Percentiles rank a stretch among this genome's conserved stretches.
Evolutionary conservation across 2,797 vertebrate species (phyloP).

Genomic region (Limnodromus scolopaceus): DNA sequence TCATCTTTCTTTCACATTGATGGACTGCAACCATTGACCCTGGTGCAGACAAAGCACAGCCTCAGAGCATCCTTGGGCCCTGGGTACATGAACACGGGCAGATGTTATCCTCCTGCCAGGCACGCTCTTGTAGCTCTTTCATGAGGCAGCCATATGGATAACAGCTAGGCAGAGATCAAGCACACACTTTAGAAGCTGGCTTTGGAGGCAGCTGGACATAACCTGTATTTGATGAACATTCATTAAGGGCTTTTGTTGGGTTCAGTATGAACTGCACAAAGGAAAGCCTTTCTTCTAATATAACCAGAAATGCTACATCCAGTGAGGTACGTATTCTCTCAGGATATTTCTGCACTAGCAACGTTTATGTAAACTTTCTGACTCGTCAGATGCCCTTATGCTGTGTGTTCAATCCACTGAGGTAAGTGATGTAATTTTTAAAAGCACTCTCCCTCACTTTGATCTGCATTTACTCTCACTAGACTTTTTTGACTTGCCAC

Average conservation of each 20-base stretch:
- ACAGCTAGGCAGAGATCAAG: not conserved
- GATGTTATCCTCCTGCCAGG: not conserved
- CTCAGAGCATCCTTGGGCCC: not conserved
- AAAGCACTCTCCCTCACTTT: constrained; percentile 11
- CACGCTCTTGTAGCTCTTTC: not conserved
- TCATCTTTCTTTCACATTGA: not conserved
- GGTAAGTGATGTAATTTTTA: not conserved
- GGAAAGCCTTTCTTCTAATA: not conserved
- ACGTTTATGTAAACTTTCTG: not conserved
- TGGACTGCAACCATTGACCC: not conserved
- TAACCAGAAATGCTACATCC: not conserved
- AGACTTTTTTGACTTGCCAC: not conserved
- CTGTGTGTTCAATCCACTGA: not conserved
- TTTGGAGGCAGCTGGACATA: not conserved
- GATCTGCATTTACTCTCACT: not conserved
- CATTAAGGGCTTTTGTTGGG: not conserved
- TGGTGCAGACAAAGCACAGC: not conserved
- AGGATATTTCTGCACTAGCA: not conserved
- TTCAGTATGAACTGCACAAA: not conserved
- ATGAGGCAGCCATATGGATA: not conserved
- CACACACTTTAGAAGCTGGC: not conserved
- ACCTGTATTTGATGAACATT: not conserved
- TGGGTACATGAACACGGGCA: not conserved
- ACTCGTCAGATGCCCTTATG: not conserved
- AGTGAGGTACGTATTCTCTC: rapidly evolving